Evolutionary conservation across 2,113 vertebrate species (phyloP).

Genomic region (Cyprinodon variegatus): DNA sequence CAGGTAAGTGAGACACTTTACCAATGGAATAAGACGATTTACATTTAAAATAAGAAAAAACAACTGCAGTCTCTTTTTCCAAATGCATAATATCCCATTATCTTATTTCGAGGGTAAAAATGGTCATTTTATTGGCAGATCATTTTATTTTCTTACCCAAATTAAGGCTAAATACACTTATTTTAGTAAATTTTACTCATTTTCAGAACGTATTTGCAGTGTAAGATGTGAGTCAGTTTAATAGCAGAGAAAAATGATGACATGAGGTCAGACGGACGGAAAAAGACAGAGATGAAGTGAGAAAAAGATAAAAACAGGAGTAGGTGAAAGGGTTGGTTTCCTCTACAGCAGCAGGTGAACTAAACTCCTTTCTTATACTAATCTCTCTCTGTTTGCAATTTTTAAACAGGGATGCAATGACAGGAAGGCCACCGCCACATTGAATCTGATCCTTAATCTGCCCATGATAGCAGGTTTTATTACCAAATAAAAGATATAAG

Average conservation of each 20-base stretch:
- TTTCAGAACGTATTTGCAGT: too few relatives aligned
- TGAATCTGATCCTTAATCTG: conserved; percentile 1
- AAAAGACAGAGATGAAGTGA: conserved; percentile 1
- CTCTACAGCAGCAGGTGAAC: conserved; percentile 23
- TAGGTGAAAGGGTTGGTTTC: conserved; percentile 41
- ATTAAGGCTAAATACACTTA: too few relatives aligned
- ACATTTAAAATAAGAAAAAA: too few relatives aligned
- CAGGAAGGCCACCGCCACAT: background rate
- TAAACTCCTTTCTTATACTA: conserved; percentile 45
- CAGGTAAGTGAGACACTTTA: too few relatives aligned
- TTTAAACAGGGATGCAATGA: conserved; percentile 1
- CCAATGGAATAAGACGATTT: too few relatives aligned
- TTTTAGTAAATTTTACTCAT: too few relatives aligned
- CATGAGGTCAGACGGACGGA: background rate
- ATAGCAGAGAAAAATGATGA: background rate
- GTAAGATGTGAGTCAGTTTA: conserved; percentile 15
- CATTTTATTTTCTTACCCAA: too few relatives aligned
- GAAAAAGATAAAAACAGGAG: background rate
- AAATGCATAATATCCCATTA: too few relatives aligned
- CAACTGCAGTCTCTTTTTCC: too few relatives aligned
- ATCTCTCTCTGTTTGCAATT: background rate
- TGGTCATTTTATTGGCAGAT: too few relatives aligned
- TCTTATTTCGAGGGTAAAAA: too few relatives aligned
- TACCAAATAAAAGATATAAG: background rate
- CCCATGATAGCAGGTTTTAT: background rate